Percentiles rank a stretch among this genome's conserved stretches.
Evolutionary conservation across 2,888 invertebrate genomes (phyloP).

Genomic region (Caenorhabditis becei): DNA sequence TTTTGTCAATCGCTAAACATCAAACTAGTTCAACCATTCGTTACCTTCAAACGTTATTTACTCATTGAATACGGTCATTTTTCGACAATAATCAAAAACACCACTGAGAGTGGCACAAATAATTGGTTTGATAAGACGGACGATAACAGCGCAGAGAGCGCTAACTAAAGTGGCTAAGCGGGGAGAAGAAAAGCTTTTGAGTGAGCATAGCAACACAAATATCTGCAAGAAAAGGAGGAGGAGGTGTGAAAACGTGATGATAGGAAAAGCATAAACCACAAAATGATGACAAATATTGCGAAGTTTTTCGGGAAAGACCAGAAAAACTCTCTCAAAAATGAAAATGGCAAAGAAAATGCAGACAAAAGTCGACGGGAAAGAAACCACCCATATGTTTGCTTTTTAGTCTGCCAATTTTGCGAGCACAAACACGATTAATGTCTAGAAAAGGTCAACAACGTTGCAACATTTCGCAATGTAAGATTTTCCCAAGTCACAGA

Average conservation of each 20-base stretch:
- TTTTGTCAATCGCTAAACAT: not conserved
- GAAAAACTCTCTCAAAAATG: not conserved
- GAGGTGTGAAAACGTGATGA: conserved; percentile 54
- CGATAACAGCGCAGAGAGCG: not conserved
- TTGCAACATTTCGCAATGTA: not conserved
- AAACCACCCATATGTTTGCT: not conserved
- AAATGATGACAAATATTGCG: conserved; percentile 43
- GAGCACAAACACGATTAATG: not conserved
- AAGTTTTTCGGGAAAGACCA: not conserved
- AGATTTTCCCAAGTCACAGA: not conserved
- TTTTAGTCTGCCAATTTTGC: not conserved
- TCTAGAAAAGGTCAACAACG: not conserved
- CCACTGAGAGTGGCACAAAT: too few relatives aligned
- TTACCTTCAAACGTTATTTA: conserved; percentile 23
- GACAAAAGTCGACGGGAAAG: not conserved
- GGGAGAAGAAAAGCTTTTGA: not conserved
- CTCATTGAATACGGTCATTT: too few relatives aligned
- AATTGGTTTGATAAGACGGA: too few relatives aligned
- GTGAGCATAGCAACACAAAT: conserved; percentile 18
- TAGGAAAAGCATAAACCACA: conserved; percentile 26
- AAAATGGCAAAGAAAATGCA: not conserved
- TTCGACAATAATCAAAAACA: not conserved
- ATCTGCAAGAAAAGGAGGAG: not conserved
- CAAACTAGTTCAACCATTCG: conserved; percentile 15
- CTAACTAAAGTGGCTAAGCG: not conserved